Evolutionary conservation across 2,113 vertebrate genomes (phyloP).

Genomic region (Illadopsis cleaveri): DNA sequence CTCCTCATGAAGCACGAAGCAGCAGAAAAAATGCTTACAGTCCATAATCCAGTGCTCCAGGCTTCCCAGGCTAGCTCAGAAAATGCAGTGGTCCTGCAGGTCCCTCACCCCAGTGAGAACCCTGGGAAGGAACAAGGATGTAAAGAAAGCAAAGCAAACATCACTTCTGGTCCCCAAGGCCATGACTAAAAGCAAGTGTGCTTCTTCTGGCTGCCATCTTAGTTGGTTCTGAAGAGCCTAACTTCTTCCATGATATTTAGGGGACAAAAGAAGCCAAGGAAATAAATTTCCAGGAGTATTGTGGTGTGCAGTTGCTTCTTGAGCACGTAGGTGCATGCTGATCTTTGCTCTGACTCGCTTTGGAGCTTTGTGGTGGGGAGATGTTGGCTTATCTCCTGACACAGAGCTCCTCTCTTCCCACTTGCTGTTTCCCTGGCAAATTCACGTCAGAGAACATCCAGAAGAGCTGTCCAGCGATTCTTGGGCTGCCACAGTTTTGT

Average conservation of each 20-base stretch:
- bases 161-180: not conserved
- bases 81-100: not conserved
- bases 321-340: too few relatives aligned
- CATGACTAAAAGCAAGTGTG: not conserved
- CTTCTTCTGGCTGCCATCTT: not conserved
- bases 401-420: not conserved
- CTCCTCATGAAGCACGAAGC: not conserved
- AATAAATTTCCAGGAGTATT: too few relatives aligned
- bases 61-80: not conserved
- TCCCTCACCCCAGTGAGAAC: not conserved
- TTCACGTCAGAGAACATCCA: too few relatives aligned
- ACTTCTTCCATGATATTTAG: not conserved
- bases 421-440: not conserved
- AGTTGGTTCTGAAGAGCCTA: not conserved
- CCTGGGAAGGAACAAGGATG: not conserved
- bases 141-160: not conserved
- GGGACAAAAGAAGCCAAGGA: not conserved
- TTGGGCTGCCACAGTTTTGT: too few relatives aligned
- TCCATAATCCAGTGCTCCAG: not conserved
- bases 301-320: not conserved
- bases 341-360: too few relatives aligned
- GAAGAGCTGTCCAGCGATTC: too few relatives aligned
- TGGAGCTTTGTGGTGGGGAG: not conserved
- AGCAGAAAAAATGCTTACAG: not conserved
- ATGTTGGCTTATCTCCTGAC: not conserved